Percentiles rank a stretch among this genome's conserved stretches.
phyloP scores from a whole-genome alignment of 1,140 invertebrate species.

The Atta cephalotes region DNA sequence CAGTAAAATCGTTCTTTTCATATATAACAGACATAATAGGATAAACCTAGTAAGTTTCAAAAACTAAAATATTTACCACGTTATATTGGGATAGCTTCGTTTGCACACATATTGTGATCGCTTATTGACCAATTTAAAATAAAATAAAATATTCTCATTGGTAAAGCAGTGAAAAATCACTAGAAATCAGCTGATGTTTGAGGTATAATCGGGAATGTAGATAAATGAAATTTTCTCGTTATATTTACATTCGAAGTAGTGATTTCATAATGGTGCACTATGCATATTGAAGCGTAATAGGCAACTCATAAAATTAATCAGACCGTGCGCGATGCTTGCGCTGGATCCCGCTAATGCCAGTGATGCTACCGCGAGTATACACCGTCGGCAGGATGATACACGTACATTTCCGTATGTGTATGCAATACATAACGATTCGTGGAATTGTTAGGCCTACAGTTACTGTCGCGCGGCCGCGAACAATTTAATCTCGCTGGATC shows the following conservation, averaged over 20 bases:
- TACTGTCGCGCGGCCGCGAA: slow-evolving; percentile 34
- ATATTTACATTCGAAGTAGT: neutral
- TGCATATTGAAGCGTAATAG: neutral
- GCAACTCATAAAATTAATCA: slow-evolving; percentile 21
- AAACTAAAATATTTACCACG: too few species aligned
- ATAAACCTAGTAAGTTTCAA: too few species aligned
- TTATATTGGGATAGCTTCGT: too few species aligned
- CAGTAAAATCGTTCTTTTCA: too few species aligned
- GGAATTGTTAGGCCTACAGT: slow-evolving; percentile 23
- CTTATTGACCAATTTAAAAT: too few species aligned
- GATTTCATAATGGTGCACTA: neutral
- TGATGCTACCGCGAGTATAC: slow-evolving; percentile 6
- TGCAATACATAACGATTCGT: neutral
- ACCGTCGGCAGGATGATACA: neutral
- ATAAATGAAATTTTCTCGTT: too few species aligned
- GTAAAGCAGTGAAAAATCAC: too few species aligned
- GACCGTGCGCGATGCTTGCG: neutral
- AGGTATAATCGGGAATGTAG: too few species aligned
- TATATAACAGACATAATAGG: too few species aligned
- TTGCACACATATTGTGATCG: too few species aligned
- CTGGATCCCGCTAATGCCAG: neutral
- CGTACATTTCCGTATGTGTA: slow-evolving; percentile 29
- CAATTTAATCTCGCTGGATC: slow-evolving; percentile 44
- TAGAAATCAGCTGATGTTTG: too few species aligned
- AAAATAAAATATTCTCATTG: too few species aligned